Evolutionary conservation across 2,113 vertebrate species (phyloP), one percentile per base, ranked within the genome.

Genomic region (Paraplagusia blochii): DNA sequence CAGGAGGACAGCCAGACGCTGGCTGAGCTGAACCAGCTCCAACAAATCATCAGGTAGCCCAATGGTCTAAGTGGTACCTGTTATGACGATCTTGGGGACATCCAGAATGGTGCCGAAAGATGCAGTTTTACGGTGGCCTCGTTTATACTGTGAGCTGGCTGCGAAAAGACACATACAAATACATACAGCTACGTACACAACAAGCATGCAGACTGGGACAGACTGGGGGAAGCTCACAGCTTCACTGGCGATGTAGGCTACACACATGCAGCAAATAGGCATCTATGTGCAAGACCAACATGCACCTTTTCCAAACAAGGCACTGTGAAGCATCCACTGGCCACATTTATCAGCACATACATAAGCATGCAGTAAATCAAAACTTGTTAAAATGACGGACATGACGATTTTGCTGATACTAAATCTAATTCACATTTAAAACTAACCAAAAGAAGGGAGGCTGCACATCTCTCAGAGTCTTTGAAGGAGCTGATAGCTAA

Each of bases 41-140:
- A 69, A 59, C 83, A 44, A 50, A 45, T 66, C 68, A 82, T 70
- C 80, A 66, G 76, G 69, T 62, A 58, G 70, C 76, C 79, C 69
- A 52, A 69, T 44, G 61, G 74, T 73, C 83, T 81, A 80, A 80
- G 89, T 86, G 93, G 92, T 99, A 99, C 97, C 97, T 99, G 97
- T 92, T 90, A 95, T 90, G 96, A 96, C 88, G 96, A 97, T 97
- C 95, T 98, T 93, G 92, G 97, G 96, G 90, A 98, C 91, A 92
- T 99, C 97, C 94, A 97, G 94, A 94, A 99, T 97, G 94, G 95
- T 99, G 92, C 97, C 97, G 90, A 91, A 94, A 76, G 97, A 99
- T 87, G 97, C 97, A 54, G 97, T 99, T 98, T 99, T 99, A 95
- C 96, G 96, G 85, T 99, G 97, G 89, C 97, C 95, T 93, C 92